phyloP scores from a whole-genome alignment of 1,140 invertebrate genomes.

The Diabrotica virgifera region DNA sequence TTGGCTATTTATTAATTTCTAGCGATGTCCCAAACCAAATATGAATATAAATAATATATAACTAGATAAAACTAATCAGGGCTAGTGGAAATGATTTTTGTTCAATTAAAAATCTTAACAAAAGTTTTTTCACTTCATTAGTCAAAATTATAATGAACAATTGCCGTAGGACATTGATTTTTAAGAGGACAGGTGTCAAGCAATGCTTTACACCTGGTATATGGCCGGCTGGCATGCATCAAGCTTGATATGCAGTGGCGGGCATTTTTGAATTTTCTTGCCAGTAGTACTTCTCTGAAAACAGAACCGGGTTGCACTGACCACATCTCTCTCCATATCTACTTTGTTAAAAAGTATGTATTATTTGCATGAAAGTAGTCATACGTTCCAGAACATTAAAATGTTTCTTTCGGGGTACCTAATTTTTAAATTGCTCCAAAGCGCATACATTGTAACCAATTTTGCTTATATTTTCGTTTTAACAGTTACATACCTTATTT shows the following conservation, averaged over 20 bases:
- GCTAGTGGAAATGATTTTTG: background rate
- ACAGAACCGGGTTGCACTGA: too few relatives aligned
- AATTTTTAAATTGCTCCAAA: too few relatives aligned
- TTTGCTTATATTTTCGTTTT: too few relatives aligned
- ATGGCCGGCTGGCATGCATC: constrained; percentile 23
- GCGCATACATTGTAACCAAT: too few relatives aligned
- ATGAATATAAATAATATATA: background rate
- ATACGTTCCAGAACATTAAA: too few relatives aligned
- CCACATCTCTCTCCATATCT: too few relatives aligned
- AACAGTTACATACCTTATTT: too few relatives aligned
- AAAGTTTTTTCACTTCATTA: constrained; percentile 11
- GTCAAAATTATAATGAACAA: constrained; percentile 24
- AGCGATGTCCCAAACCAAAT: background rate
- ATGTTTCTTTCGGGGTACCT: too few relatives aligned
- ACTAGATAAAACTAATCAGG: background rate
- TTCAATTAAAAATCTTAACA: constrained; percentile 9
- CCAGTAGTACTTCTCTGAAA: too few relatives aligned
- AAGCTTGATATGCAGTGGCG: constrained; percentile 22
- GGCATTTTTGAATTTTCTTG: constrained; percentile 13
- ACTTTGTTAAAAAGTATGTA: too few relatives aligned
- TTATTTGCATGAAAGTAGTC: too few relatives aligned
- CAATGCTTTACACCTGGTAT: constrained; percentile 28
- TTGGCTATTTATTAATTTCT: background rate
- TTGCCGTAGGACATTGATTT: constrained; percentile 30
- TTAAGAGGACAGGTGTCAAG: constrained; percentile 31